Percentiles rank a stretch among this genome's conserved stretches.
Evolutionary conservation across 2,888 invertebrate genomes (phyloP).

Genomic region (Troides aeacus): DNA sequence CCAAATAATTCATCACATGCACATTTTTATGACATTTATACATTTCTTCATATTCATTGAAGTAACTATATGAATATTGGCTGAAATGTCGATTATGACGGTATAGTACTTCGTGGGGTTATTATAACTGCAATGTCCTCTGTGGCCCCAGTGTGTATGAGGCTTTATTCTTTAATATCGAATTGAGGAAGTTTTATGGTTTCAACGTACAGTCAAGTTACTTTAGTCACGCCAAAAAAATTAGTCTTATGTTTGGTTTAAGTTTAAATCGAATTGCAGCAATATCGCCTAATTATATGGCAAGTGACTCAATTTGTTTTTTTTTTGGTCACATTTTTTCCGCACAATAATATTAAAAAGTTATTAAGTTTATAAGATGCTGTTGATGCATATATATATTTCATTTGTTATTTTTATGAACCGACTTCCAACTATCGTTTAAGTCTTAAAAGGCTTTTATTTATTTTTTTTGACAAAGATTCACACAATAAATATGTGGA

Average conservation of each 20-base stretch:
- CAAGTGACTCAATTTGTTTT: slow-evolving; percentile 34
- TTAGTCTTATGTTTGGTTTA: slow-evolving; percentile 20
- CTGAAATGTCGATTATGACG: neutral
- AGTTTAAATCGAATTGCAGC: slow-evolving; percentile 21
- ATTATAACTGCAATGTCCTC: neutral
- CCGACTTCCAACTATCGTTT: slow-evolving; percentile 29
- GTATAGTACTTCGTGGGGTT: neutral
- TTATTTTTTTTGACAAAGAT: slow-evolving; percentile 18
- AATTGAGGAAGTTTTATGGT: neutral
- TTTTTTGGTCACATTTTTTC: slow-evolving; percentile 50
- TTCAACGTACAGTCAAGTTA: slow-evolving; percentile 11
- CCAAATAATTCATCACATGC: neutral
- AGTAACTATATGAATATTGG: neutral
- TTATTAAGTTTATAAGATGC: slow-evolving; percentile 75
- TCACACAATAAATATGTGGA: slow-evolving; percentile 26
- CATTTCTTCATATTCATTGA: neutral
- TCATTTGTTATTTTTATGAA: slow-evolving; percentile 55
- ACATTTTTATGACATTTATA: neutral
- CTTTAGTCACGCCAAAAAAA: slow-evolving; percentile 26
- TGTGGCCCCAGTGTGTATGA: slow-evolving; percentile 1
- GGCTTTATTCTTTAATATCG: slow-evolving; percentile 7
- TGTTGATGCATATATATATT: slow-evolving; percentile 73
- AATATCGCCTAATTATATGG: slow-evolving; percentile 9
- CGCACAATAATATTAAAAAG: slow-evolving; percentile 63
- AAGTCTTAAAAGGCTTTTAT: slow-evolving; percentile 20